Percentiles rank a stretch among this genome's conserved stretches.
Conservation (phyloP, 2,113 vertebrate genomes). For the Geococcyx californianus region DNA sequence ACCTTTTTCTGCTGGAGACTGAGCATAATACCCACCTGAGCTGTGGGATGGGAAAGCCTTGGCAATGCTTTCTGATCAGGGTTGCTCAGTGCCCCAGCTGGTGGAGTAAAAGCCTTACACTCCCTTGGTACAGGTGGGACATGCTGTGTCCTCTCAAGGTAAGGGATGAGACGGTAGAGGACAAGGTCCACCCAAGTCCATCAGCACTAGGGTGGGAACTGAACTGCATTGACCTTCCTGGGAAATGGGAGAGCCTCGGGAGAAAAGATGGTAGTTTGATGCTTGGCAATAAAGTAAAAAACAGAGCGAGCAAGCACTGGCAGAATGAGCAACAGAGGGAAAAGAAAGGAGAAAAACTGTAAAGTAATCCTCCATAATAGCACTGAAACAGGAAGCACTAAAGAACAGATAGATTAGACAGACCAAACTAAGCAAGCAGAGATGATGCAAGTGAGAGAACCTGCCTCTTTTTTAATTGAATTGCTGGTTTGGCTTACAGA, state of each 20-base stretch:
- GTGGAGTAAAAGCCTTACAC: background rate
- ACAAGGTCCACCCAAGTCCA: background rate
- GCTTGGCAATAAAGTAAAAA: background rate
- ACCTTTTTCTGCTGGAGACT: background rate
- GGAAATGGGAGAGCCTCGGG: background rate
- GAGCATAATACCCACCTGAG: fast-evolving
- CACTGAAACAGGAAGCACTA: background rate
- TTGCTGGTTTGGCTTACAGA: background rate
- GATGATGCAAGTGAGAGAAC: background rate
- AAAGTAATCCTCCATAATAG: background rate
- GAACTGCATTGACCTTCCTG: background rate
- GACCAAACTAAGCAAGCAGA: fast-evolving
- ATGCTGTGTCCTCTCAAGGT: background rate
- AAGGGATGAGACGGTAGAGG: background rate
- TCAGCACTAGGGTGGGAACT: background rate
- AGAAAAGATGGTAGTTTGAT: background rate
- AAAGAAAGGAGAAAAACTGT: background rate
- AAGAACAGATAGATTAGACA: fast-evolving
- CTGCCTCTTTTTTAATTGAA: background rate
- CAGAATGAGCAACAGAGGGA: background rate
- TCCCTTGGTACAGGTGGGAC: background rate
- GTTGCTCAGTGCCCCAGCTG: background rate
- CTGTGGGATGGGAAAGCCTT: background rate
- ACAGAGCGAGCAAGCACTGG: background rate
- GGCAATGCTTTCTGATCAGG: background rate